Evolutionary conservation across 2,888 invertebrate genomes (phyloP).

Genomic region (Pseudanteris insignis): DNA sequence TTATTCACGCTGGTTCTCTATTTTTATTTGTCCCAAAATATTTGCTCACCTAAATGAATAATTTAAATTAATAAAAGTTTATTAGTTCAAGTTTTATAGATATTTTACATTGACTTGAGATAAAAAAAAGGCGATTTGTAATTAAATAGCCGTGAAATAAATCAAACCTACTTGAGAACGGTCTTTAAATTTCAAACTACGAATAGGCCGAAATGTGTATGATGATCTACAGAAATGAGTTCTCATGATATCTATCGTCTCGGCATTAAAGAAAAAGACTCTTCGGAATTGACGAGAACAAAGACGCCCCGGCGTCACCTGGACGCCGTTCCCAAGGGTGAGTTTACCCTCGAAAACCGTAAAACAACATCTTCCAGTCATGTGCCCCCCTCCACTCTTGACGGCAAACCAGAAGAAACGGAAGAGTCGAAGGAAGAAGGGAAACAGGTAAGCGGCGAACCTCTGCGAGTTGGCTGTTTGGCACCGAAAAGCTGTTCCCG

Average conservation of each 20-base stretch:
- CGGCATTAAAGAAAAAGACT: background rate
- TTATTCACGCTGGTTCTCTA: no score
- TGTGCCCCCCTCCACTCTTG: background rate
- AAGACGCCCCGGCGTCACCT: constrained; percentile 45
- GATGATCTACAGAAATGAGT: no score
- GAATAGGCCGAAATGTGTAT: no score
- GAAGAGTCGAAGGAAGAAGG: constrained; percentile 38
- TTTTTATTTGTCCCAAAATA: no score
- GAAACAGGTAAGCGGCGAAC: constrained; percentile 42
- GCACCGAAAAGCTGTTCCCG: constrained; percentile 21
- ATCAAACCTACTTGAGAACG: no score
- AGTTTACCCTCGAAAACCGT: constrained; percentile 23
- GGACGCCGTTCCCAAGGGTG: constrained; percentile 49
- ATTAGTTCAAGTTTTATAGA: no score
- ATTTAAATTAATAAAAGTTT: no score
- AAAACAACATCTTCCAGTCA: constrained; percentile 26
- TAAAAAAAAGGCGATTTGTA: no score
- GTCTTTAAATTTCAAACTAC: no score
- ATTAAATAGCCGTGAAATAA: no score
- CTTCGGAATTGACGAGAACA: constrained; percentile 17
- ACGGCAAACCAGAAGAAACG: constrained; percentile 15
- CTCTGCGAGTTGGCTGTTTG: constrained; percentile 7
- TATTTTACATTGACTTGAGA: no score
- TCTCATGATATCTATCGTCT: background rate
- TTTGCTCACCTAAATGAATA: no score